Conservation (phyloP, 2,113 vertebrate species). For the Mungos mungo region DNA sequence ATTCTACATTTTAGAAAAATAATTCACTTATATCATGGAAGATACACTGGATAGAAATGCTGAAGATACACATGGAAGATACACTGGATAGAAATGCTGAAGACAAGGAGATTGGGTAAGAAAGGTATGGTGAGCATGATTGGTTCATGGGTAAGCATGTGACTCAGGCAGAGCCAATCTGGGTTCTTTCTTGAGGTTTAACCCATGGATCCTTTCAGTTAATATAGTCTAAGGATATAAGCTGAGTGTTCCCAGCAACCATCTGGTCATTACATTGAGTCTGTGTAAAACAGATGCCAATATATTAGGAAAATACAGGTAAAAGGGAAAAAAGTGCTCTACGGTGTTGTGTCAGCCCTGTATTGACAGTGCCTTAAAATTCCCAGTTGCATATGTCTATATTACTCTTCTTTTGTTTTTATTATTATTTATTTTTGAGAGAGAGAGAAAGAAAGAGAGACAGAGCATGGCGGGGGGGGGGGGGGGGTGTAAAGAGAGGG, state of each 20-base stretch:
- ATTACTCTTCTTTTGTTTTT: background rate
- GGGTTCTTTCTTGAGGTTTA: background rate
- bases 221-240: background rate
- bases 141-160: background rate
- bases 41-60: background rate
- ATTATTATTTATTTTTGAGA: too few species aligned
- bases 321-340: background rate
- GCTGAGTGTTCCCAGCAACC: background rate
- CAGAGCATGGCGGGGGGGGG: too few species aligned
- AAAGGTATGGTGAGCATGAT: background rate
- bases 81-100: background rate
- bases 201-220: background rate
- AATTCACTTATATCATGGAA: background rate
- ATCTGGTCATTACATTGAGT: background rate
- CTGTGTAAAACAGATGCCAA: background rate
- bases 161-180: background rate
- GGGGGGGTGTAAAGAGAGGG: too few species aligned
- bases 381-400: background rate
- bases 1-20: background rate
- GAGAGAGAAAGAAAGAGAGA: too few species aligned
- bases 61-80: background rate
- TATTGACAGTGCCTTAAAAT: background rate
- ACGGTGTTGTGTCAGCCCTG: background rate
- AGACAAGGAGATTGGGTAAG: background rate
- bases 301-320: background rate